phyloP scores from a whole-genome alignment of 2,113 vertebrate species.

The Caranx ignobilis region DNA sequence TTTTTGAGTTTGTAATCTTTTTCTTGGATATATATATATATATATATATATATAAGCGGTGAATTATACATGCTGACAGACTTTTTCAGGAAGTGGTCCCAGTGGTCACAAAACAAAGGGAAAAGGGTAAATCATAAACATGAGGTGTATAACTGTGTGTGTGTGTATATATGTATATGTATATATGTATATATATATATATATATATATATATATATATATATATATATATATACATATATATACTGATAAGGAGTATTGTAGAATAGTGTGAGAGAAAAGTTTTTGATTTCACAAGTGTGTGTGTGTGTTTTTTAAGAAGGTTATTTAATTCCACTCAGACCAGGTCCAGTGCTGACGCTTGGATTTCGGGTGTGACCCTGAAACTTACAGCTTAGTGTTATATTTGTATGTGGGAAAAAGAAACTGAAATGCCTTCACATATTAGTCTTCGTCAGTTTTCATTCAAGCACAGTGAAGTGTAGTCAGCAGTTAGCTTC shows the following conservation, averaged over 20 bases:
- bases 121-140: neutral
- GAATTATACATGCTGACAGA: neutral
- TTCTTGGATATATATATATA: neutral
- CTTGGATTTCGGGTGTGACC: neutral
- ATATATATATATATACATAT: no score
- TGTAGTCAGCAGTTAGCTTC: neutral
- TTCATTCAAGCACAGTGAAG: neutral
- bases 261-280: neutral
- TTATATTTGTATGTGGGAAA: no score
- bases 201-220: no score
- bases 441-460: no score
- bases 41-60: neutral
- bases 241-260: no score
- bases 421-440: no score
- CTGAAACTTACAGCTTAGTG: neutral
- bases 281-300: neutral
- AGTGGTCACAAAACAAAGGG: neutral
- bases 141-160: neutral
- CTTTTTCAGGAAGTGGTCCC: neutral
- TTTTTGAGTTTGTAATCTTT: neutral
- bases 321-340: neutral
- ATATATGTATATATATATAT: no score
- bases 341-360: neutral
- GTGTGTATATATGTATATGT: no score
- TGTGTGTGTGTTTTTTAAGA: neutral